A percentile compares a stretch with the other conserved stretches of the same genome.
phyloP scores from a whole-genome alignment of 2,888 invertebrate genomes.

The Sarcophaga variegata region DNA sequence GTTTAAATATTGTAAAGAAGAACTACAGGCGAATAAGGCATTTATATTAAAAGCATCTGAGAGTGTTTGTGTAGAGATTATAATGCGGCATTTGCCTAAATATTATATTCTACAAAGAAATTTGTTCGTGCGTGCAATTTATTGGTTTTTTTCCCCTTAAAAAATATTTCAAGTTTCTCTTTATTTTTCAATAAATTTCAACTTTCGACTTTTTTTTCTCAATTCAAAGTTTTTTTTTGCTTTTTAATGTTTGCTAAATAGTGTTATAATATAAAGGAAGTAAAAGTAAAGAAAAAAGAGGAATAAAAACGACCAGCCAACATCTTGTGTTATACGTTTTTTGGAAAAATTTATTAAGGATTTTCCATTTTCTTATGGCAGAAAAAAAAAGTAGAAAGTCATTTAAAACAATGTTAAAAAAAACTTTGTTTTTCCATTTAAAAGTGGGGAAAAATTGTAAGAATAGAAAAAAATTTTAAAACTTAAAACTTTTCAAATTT shows the following conservation, averaged over 20 bases:
- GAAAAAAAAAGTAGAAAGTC: too few species aligned
- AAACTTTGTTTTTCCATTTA: too few species aligned
- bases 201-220: too few species aligned
- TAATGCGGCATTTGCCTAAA: constrained; percentile 24
- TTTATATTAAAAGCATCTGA: neutral
- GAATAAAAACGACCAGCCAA: neutral
- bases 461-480: too few species aligned
- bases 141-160: constrained; percentile 44
- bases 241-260: constrained; percentile 34
- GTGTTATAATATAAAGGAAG: neutral
- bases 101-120: constrained; percentile 49
- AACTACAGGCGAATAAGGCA: too few species aligned
- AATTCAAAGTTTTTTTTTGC: neutral
- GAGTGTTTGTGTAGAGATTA: neutral
- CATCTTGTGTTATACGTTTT: neutral
- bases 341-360: constrained; percentile 2
- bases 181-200: too few species aligned
- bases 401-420: too few species aligned
- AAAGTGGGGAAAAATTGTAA: too few species aligned
- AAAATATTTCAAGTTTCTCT: constrained; percentile 1
- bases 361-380: too few species aligned
- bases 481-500: too few species aligned
- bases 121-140: constrained; percentile 61
- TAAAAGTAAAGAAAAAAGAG: too few species aligned
- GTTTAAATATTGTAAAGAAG: neutral